These are phyloP conservation scores for Cheilosia soror DNA, from an alignment of 2,888 invertebrate genomes.

Conservation along the genomic window DNA sequence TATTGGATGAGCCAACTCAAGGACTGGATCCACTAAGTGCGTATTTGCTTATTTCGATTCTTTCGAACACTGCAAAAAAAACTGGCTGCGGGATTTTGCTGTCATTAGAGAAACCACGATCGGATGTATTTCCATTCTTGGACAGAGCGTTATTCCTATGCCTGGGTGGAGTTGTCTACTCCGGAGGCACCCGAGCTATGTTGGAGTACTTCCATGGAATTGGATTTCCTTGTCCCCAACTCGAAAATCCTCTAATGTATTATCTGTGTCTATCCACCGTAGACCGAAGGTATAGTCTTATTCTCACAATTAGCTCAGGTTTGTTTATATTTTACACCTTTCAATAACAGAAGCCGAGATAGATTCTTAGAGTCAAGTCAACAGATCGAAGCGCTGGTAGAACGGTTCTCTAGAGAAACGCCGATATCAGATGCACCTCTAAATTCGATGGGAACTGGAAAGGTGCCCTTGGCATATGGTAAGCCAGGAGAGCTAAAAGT, in stretches of 20 bases:
- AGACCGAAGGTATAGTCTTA: constrained; percentile 83
- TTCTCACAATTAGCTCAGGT: neutral
- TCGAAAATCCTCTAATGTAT: constrained; percentile 99
- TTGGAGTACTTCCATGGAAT: constrained; percentile 97
- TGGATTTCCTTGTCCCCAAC: constrained; percentile 97
- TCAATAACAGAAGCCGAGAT: constrained; percentile 88
- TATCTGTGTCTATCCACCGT: constrained; percentile 89
- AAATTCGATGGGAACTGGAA: constrained; percentile 86
- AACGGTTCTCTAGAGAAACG: constrained; percentile 95
- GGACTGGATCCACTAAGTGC: constrained; percentile 97
- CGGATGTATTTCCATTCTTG: constrained; percentile 97
- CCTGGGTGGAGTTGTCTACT: constrained; percentile 95
- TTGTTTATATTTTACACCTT: neutral
- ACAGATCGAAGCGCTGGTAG: constrained; percentile 95
- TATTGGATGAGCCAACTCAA: constrained; percentile 97
- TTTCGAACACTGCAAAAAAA: constrained; percentile 95
- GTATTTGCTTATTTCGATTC: constrained; percentile 96
- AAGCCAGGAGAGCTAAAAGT: constrained; percentile 88
- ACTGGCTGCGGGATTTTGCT: constrained; percentile 95
- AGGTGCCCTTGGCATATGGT: constrained; percentile 90
- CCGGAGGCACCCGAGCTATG: constrained; percentile 95
- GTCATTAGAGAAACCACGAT: constrained; percentile 96
- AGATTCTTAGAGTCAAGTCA: constrained; percentile 96
- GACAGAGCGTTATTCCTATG: constrained; percentile 95
- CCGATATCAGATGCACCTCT: constrained; percentile 87